These are phyloP conservation scores for Amblyteles armatorius DNA, from an alignment of 2,888 invertebrate genomes.

Conservation along the genomic window DNA sequence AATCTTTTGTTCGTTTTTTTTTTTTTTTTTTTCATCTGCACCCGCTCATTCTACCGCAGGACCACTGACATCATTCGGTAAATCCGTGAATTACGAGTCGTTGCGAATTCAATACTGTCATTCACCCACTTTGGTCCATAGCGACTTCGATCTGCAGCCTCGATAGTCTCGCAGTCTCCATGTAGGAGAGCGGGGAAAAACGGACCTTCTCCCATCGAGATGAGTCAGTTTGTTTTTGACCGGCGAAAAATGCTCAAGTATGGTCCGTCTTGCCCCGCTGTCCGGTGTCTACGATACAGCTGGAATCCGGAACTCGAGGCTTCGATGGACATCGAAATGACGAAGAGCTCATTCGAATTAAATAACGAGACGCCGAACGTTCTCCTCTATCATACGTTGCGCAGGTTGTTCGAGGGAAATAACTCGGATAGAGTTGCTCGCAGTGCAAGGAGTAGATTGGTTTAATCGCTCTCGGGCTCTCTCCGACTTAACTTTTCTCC, in stretches of 20 bases:
- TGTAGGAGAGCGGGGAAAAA: background rate
- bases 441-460: slow-evolving; percentile 65
- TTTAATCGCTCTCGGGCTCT: slow-evolving; percentile 70
- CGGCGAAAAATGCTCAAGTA: no score
- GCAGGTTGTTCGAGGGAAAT: slow-evolving; percentile 18
- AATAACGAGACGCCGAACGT: slow-evolving; percentile 9
- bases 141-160: background rate
- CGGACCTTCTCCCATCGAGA: background rate
- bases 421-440: background rate
- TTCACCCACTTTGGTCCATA: slow-evolving; percentile 49
- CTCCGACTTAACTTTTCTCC: slow-evolving; percentile 68
- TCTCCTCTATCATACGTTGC: background rate
- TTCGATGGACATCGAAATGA: slow-evolving; percentile 9
- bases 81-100: slow-evolving; percentile 67
- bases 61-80: slow-evolving; percentile 14
- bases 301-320: background rate
- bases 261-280: no score
- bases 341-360: slow-evolving; percentile 1
- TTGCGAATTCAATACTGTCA: slow-evolving; percentile 43
- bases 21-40: no score
- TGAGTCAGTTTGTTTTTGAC: background rate
- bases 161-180: background rate
- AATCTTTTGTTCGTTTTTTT: background rate
- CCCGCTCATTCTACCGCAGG: background rate
- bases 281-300: background rate